Percentiles rank a stretch among this genome's conserved stretches.
phyloP scores from a whole-genome alignment of 2,113 vertebrate species.

The Muntiacus muntjak region DNA sequence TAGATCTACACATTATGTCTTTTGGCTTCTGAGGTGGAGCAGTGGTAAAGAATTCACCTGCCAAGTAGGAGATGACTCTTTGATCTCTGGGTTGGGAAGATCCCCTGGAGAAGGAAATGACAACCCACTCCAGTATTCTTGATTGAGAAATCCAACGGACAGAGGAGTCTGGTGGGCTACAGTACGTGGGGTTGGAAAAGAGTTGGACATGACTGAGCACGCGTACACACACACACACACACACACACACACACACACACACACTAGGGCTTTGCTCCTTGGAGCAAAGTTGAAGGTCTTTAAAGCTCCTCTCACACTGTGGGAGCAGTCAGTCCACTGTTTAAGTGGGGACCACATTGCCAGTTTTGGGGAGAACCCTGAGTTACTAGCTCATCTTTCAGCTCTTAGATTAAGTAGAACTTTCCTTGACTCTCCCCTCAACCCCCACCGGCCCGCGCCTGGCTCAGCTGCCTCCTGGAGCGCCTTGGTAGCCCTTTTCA shows the following conservation, averaged over 20 bases:
- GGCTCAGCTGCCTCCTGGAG: background rate
- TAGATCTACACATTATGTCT: background rate
- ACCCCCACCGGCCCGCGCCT: background rate
- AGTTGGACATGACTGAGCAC: background rate
- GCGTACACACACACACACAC: background rate
- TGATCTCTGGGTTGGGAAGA: background rate
- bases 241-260: background rate
- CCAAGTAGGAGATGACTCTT: background rate
- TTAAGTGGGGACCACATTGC: background rate
- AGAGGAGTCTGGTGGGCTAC: background rate
- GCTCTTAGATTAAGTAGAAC: background rate
- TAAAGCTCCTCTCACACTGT: background rate
- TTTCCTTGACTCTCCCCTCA: background rate
- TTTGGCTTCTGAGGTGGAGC: background rate
- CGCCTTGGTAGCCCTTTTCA: background rate
- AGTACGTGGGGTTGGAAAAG: background rate
- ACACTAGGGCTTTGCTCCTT: background rate
- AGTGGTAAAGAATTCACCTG: background rate
- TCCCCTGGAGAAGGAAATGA: background rate
- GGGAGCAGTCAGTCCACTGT: background rate
- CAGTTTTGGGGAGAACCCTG: background rate
- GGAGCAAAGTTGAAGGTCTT: background rate
- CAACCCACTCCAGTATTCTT: background rate
- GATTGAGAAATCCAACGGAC: background rate
- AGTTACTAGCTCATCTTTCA: background rate